phyloP scores from a whole-genome alignment of 1,140 invertebrate species.

The Zeugodacus cucurbitae region DNA sequence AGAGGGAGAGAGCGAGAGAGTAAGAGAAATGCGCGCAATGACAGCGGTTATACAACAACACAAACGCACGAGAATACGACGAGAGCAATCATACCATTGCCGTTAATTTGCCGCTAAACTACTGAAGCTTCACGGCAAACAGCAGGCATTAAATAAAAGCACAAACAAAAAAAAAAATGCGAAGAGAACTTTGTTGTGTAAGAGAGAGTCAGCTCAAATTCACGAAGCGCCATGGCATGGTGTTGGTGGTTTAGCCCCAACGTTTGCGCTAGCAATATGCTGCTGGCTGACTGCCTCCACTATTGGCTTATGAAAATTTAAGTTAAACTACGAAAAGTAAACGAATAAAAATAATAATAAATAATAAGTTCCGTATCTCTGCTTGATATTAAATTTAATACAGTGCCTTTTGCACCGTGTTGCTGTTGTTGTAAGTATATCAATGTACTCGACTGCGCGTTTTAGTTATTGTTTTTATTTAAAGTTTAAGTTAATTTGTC shows the following conservation, averaged over 20 bases:
- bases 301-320: conserved; percentile 33
- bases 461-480: too few relatives aligned
- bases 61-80: background rate
- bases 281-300: background rate
- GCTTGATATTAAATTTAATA: conserved; percentile 8
- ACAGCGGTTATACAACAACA: background rate
- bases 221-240: background rate
- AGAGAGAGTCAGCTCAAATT: background rate
- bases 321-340: background rate
- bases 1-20: background rate
- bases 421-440: background rate
- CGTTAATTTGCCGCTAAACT: background rate
- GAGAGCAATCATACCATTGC: background rate
- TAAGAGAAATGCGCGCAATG: background rate
- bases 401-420: background rate
- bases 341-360: background rate
- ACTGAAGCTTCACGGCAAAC: background rate
- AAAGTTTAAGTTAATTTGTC: too few relatives aligned
- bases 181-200: background rate
- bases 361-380: background rate
- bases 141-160: background rate
- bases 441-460: too few relatives aligned
- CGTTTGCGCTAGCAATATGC: background rate
- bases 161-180: too few relatives aligned
- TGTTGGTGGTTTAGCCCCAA: background rate